These are phyloP conservation scores for Bradynema listronoti DNA, from an alignment of 1,140 invertebrate species.

Conservation along the genomic window DNA sequence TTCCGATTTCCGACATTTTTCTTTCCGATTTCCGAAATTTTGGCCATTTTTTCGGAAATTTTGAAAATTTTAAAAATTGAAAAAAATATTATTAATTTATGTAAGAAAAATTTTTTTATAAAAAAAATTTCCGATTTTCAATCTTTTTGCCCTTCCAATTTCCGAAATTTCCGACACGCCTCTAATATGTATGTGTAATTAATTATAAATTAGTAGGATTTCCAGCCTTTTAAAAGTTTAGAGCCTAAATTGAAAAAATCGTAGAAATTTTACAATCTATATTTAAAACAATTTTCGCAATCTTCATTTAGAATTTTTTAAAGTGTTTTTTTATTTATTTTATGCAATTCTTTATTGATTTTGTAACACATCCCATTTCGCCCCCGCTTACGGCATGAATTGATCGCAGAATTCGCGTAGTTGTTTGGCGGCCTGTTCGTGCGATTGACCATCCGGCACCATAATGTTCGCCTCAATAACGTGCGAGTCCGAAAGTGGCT, in stretches of 20 bases:
- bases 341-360: no score
- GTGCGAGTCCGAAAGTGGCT: slow-evolving; percentile 20
- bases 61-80: background rate
- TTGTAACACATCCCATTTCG: no score
- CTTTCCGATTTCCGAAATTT: background rate
- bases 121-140: no score
- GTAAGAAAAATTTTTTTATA: no score
- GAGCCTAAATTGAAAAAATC: background rate
- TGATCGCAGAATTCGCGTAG: slow-evolving; percentile 39
- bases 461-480: slow-evolving; percentile 33
- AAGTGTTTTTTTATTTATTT: slow-evolving; percentile 3
- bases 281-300: background rate
- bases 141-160: no score
- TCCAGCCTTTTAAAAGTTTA: background rate
- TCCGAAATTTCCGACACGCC: no score
- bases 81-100: no score
- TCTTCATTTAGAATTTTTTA: background rate
- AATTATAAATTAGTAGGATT: background rate
- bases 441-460: slow-evolving; percentile 31
- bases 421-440: slow-evolving; percentile 24
- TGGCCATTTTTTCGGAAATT: background rate
- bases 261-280: background rate
- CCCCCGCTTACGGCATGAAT: slow-evolving; percentile 12
- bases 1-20: background rate
- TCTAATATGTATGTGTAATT: no score